Base-by-base conservation (phyloP, 2,113 vertebrate genomes). In the Ceratotherium simum region DNA sequence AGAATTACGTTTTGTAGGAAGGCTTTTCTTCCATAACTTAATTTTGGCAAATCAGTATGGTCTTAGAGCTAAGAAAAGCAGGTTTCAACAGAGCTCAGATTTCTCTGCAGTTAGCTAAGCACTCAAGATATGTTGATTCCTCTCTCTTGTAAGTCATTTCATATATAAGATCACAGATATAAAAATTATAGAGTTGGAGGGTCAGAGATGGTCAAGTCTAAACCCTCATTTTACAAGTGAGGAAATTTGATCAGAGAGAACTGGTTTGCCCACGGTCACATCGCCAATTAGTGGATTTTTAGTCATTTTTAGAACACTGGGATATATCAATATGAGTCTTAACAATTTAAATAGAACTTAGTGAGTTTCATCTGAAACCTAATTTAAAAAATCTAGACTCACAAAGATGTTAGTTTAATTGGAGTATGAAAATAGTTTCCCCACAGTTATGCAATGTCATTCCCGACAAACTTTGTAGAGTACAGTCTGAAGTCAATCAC, bases 401-500 rank as follows among this genome's bases (percentile, higher is more conserved):
- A 79, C 20, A 25, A 95, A 85, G 87, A 72, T 90, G 48, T 93
- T 84, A 62, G 31, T 94, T 98, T 98, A 95, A 51, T 73, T 96
- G 36, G 72, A 91, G 69, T 51, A 90, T 92, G 73, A 82, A 72
- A 90, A 81, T 48, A 21, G 69, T 80, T 90, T 56, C 51, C 23
- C 87, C 6, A 56, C 16, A 72, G 12, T 89, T 83, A 17, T 16
- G 0, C 42, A 42, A 9, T 36, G 25, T 31, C 65, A 42, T 75
- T 81, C 16, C 17, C 78, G 56, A 70, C 2, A 94, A 56, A 82
- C 16, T 84, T 91, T 69, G 67, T 9, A 72, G 60, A 95, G 65
- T 14, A 0, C 31, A 83, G 93, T 85, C 58, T 42, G 27, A 60
- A 85, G 1, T 70, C 39, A 5, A 9, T 94, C n/a, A 5, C 0